Base-by-base conservation (phyloP, 1,140 invertebrate genomes). In the Heliothis subflexa region DNA sequence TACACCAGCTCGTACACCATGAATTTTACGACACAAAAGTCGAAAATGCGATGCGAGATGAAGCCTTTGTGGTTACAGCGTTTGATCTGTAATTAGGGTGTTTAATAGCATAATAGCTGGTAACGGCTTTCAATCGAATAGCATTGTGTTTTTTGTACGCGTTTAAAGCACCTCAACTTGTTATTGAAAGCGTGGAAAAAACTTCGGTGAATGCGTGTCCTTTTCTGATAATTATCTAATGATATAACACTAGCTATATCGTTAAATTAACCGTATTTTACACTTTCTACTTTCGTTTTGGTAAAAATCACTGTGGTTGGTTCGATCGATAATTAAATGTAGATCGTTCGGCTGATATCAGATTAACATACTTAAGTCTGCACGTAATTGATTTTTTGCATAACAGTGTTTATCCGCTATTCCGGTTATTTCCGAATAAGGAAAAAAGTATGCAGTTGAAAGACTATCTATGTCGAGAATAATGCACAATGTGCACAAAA, bases 11-110 rank as follows among this genome's bases (percentile, higher is more conserved):
- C 47, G 11, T 50, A 86, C 86, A 87, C 85, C 85, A 78, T 83
- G 81, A 85, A 81, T 86, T 91, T 88, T 87, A 89, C 86, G 84
- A 88, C 85, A 91, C 90, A 92, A 91, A 90, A 90, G 89, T 91
- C 80, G 81, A 87, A 90, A 87, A 89, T 73, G 80, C 82, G 83
- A 85, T 85, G 82, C 85, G 83, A 92, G 88, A 92, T 91, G 87
- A 88, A 89, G 85, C 79, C 86, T 90, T 91, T 94, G 92, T 91
- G 92, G 91, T 92, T 90, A 81, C 84, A 78, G 84, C 85, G 86
- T 90, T 92, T 91, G 89, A 93, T 91, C 85, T 87, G 87, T 93
- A 93, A 94, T 93, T 92, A 89, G 90, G 88, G 89, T 89, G 82
- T 86, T 92, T 92, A 93, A 89, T 89, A 84, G 79, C 80, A 89